Base-by-base conservation (phyloP, 2,113 vertebrate genomes). In the Protobothrops flavoviridis region DNA sequence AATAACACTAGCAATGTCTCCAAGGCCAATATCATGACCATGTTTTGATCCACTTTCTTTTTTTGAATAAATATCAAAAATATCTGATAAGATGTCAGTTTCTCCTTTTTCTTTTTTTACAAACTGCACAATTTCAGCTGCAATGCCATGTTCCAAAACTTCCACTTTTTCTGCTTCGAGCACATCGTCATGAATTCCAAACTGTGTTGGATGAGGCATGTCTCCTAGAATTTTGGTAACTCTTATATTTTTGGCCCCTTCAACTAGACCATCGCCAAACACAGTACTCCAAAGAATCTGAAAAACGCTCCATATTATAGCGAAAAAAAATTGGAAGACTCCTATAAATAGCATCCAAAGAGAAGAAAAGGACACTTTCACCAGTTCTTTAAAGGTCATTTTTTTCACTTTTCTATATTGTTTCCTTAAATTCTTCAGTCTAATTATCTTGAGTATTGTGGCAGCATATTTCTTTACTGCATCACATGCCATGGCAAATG, bases 131-230 rank as follows among this genome's bases (percentile, higher is more conserved):
- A 99, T 98, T 94, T 99, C 98, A 1, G 97, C 93, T 94, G 98
- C 93, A 10, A 98, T 94, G 0, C 97, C 97, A 0, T 97, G 97
- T 85, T 99, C 99, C 0, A 74, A 93, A 1, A 97, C 95, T 94
- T 99, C 99, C 92, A 97, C 96, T 97, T 99, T 99, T 96, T 99
- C 99, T 12, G 97, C 96, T 95, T 99, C 99, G 33, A 98, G 39
- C 33, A 98, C 97, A 69, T 99, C 99, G 9, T 99, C 99, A 0
- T 99, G 99, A 95, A 99, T 99, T 92, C 99, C 99, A 95, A 99
- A 99, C 91, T 99, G 99, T 29, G 99, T 99, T 81, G 99, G 99
- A 96, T 99, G 99, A 1, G 99, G 99, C 99, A 99, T 99, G 96
- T 99, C 99, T 11, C 99, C 99, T 95, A 99, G 96, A 96, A 99